Base-by-base conservation (phyloP, 2,797 vertebrate genomes). In the Poecilia picta region DNA sequence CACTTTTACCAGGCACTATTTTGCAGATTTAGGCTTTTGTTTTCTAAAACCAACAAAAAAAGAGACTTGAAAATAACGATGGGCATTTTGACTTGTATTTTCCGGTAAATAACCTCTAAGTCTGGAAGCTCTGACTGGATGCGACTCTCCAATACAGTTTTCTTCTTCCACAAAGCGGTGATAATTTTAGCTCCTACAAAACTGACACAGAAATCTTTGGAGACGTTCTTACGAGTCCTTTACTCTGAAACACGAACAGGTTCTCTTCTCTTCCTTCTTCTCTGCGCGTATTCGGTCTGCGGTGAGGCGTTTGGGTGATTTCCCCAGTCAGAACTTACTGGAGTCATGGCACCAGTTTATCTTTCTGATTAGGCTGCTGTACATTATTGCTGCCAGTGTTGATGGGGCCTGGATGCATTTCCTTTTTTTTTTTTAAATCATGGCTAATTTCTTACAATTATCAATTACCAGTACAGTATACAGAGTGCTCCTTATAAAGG, bases 351-450 rank as follows among this genome's bases (percentile, higher is more conserved):
- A 80, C 73, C 75, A 73, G 41, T 45, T 82, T 78, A 74, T 85
- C 82, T 70, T 72, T 88, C 77, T 77, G 72, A 80, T 83, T 82
- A 80, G 79, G 80, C 87, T 88, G 77, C 91, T 94, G 88, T 94
- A 94, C 93, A 95, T 95, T 95, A 95, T 95, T 95, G 94, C 94
- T 94, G 91, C 91, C 82, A 85, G 75, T 86, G 49, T 53, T 8
- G 85, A 89, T 73, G 86, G 87, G 81, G 31, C 16, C 85, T 83
- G 78, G 70, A 81, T 85, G 75, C 20, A 11, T 81, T 76, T 53
- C 49, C 49, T 62, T 20, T 28, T 59, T 31, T 5, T 31, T 57
- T 49, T 28, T 85, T 81, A 39, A 81, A n/a, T 74, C 85, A 90
- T 90, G 91, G 92, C 91, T 92, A 86, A 89, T 81, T 68, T 1